A percentile compares a stretch with the other conserved stretches of the same genome.
Conservation (phyloP, 2,113 vertebrate species). For the Brachyhypopomus gauderio region DNA sequence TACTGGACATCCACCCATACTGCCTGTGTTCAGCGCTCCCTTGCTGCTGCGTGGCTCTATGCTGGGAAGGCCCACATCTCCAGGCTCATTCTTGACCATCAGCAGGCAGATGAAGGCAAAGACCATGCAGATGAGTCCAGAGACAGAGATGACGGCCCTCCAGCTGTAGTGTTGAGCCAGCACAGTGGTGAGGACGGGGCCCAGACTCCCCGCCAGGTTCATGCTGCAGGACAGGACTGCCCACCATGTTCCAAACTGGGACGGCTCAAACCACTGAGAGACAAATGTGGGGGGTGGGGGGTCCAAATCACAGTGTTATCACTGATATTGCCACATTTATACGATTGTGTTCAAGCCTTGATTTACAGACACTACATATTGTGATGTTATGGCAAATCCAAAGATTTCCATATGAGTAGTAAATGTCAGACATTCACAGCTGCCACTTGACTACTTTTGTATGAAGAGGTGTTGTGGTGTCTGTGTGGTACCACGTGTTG, state of each 20-base stretch:
- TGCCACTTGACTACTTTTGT: neutral
- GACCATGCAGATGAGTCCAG: constrained; percentile 82
- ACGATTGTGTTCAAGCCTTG: too few species aligned
- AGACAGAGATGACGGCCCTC: constrained; percentile 85
- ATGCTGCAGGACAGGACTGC: constrained; percentile 93
- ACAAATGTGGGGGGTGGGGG: neutral
- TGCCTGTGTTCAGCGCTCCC: constrained; percentile 78
- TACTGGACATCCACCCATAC: constrained; percentile 59
- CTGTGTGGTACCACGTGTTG: too few species aligned
- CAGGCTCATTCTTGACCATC: constrained; percentile 89
- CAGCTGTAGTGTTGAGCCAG: constrained; percentile 88
- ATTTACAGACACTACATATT: too few species aligned
- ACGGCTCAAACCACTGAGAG: constrained; percentile 93
- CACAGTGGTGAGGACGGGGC: constrained; percentile 86
- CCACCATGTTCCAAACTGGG: constrained; percentile 99
- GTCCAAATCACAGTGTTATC: neutral
- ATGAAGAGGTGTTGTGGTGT: neutral
- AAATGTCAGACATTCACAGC: neutral
- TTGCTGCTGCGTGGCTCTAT: constrained; percentile 80
- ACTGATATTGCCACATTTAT: too few species aligned
- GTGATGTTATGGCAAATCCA: too few species aligned
- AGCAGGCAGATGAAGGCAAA: constrained; percentile 83
- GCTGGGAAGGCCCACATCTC: constrained; percentile 88
- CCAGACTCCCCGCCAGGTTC: constrained; percentile 95
- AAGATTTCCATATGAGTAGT: too few species aligned